Base-by-base conservation (phyloP, 2,113 vertebrate genomes). In the Mus spicilegus region DNA sequence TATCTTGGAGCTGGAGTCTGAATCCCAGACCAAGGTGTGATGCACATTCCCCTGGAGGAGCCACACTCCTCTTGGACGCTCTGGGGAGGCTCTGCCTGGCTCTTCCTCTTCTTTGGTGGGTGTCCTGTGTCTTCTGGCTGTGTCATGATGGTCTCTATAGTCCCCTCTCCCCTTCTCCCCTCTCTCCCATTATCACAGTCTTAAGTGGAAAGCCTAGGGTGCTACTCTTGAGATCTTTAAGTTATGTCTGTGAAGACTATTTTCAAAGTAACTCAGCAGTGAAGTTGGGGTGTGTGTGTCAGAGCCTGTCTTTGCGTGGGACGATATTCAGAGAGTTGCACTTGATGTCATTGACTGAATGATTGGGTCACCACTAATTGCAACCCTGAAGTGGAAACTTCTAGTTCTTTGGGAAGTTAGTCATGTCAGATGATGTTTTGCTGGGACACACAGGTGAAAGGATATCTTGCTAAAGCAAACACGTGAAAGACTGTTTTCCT, bases 41-140 rank as follows among this genome's bases (percentile, higher is more conserved):
- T 33, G 7, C 24, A 69, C 28, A 11, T 28, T 67, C 65, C 24
- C 63, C 63, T 54, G 51, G 51, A 54, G 51, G 63, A 67, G 65
- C 19, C 5, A 10, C 6, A 30, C 46, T 80, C 20, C 28, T 0
- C 8, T 3, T n/a, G 65, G 6, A 3, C 4, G 54, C 63, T 49
- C 63, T 33, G 30, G 14, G 67, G 11, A 39, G n/a, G 2, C 36
- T 39, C 16, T 49, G 56, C 22, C 81, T 70, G 14, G 20, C 69
- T 61, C 11, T 30, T 26, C 0, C 13, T 42, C 10, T 54, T 24
- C 72, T 0, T 10, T 6, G 54, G 61, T 65, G 11, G 73, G 51
- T 6, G 14, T 7, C 30, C 19, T 49, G 58, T 8, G 46, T 54
- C 39, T 39, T 13, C 28, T n/a, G 84, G 28, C 46, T 1, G 0